A percentile compares a stretch with the other conserved stretches of the same genome.
These are phyloP conservation scores for Charanyca ferruginea DNA, from an alignment of 2,888 invertebrate species.

Conservation along the genomic window DNA sequence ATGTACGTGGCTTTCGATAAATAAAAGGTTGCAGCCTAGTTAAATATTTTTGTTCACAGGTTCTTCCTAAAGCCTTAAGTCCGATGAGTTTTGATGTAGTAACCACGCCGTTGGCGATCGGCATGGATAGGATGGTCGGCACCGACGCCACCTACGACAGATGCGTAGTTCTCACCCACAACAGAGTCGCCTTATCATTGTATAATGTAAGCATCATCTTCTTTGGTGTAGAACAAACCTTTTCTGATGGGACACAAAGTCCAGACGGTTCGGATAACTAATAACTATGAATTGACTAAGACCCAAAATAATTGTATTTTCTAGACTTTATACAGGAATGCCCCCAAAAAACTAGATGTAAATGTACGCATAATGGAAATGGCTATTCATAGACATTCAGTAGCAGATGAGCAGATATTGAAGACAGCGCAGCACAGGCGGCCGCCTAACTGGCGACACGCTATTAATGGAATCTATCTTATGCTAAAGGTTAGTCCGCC, in stretches of 20 bases:
- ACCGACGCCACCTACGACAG: slow-evolving; percentile 70
- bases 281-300: no score
- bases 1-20: neutral
- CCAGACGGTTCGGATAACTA: no score
- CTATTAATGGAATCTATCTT: slow-evolving; percentile 57
- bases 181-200: slow-evolving; percentile 74
- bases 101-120: slow-evolving; percentile 64
- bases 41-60: slow-evolving; percentile 80
- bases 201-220: slow-evolving; percentile 78
- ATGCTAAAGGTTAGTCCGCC: slow-evolving; percentile 76
- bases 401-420: slow-evolving; percentile 90
- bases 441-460: slow-evolving; percentile 62
- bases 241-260: neutral
- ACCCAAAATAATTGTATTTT: slow-evolving; percentile 1
- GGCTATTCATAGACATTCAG: slow-evolving; percentile 92
- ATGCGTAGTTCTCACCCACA: slow-evolving; percentile 74
- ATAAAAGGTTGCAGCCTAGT: neutral
- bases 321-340: slow-evolving; percentile 81
- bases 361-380: slow-evolving; percentile 90
- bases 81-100: slow-evolving; percentile 88
- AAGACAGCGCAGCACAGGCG: slow-evolving; percentile 86
- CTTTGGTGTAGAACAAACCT: neutral
- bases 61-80: slow-evolving; percentile 92
- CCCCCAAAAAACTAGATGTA: slow-evolving; percentile 84
- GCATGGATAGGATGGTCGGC: slow-evolving; percentile 66